Evolutionary conservation across 2,113 vertebrate genomes (phyloP).

Genomic region (Lonchura striata): DNA sequence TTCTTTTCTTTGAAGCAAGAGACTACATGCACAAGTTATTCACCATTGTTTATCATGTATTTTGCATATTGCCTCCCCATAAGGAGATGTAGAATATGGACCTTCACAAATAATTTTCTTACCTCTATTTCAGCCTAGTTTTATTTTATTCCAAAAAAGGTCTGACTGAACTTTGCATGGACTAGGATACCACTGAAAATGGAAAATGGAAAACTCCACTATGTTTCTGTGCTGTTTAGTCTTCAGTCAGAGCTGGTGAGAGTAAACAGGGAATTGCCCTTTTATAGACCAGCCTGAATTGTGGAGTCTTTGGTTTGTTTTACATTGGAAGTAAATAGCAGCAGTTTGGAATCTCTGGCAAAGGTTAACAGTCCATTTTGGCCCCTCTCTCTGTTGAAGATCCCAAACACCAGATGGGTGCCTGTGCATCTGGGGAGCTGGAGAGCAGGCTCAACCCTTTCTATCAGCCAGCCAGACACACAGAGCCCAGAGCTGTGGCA

Average conservation of each 20-base stretch:
- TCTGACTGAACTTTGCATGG: neutral
- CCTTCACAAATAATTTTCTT: neutral
- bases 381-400: neutral
- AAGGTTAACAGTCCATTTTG: neutral
- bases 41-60: neutral
- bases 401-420: neutral
- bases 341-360: neutral
- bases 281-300: neutral
- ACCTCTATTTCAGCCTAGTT: neutral
- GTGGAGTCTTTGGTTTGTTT: neutral
- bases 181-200: neutral
- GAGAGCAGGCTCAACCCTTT: neutral
- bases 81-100: neutral
- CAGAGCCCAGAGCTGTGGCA: accelerated
- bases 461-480: accelerated
- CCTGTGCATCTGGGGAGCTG: neutral
- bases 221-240: neutral
- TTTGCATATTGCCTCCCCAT: neutral
- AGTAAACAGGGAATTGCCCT: neutral
- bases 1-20: neutral
- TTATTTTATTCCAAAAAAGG: neutral
- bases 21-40: neutral
- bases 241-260: neutral
- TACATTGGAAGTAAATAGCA: neutral
- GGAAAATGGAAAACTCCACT: neutral